Base-by-base conservation (phyloP, 2,888 invertebrate species). In the Scaptomyza cyrtandrae region DNA sequence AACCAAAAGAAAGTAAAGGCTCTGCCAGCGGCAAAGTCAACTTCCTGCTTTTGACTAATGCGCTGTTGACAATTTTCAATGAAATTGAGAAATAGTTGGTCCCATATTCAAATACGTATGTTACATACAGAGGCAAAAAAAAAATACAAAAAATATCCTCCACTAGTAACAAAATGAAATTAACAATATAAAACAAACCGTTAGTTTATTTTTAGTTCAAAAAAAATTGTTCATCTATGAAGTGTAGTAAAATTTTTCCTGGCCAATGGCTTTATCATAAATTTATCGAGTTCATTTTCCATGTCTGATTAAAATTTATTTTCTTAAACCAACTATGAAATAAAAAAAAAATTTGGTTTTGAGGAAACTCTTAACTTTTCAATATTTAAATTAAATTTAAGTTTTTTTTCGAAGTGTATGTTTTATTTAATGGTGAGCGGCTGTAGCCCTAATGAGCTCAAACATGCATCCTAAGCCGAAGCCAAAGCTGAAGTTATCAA, bases 11-110 rank as follows among this genome's bases (percentile, higher is more conserved):
- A 71, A 35, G 45, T 29, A 63, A 56, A 62, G 55, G 39, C 65
- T 60, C 63, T 61, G 56, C 37, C 41, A 59, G 10, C 19, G 67
- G 63, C 68, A 64, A 69, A 29, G 14, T 11, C 41, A 70, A 31
- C 52, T 71, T 33, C 49, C 44, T 74, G 71, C 78, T 76, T 64
- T 84, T 83, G 82, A 86, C 85, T 80, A 82, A 86, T 82, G 66
- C 72, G 74, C 69, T 50, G 62, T 72, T 84, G 86, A 84, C 82
- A 84, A 78, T 64, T 71, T 75, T 60, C 66, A 59, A 63, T 68
- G 61, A 50, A 76, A 87, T 75, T 85, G 87, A 81, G 82, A 87
- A 83, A 85, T 85, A 74, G 85, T 81, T 79, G 58, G 16, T 41
- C 59, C 46, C 67, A 66, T 60, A 70, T 44, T 52, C 59, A 55